Conservation (phyloP, 2,888 invertebrate species). For the Chrysotoxum bicinctum region DNA sequence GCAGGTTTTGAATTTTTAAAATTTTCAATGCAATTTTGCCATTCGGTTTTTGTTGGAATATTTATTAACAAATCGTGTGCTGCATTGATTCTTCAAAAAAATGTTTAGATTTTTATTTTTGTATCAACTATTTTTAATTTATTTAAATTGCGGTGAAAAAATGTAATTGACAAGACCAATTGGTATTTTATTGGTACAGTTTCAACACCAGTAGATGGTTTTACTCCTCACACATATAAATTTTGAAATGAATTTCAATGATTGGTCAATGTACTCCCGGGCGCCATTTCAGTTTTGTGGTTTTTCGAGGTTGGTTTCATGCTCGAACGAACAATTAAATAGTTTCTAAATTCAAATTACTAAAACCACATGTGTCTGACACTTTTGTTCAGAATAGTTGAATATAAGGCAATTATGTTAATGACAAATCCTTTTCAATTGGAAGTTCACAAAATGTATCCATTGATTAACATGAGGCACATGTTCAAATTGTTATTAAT, state of each 20-base stretch:
- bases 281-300: background rate
- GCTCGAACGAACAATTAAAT: background rate
- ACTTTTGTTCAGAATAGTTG: background rate
- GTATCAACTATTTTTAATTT: background rate
- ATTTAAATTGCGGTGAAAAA: background rate
- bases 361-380: background rate
- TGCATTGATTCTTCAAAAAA: background rate
- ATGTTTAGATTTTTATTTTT: background rate
- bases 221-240: background rate
- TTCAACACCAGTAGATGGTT: background rate
- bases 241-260: background rate
- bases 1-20: conserved; percentile 19
- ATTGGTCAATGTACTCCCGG: background rate
- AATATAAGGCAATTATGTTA: background rate
- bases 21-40: background rate
- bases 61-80: background rate
- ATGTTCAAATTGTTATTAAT: background rate
- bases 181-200: background rate
- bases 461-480: background rate
- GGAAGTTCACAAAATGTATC: conserved; percentile 2
- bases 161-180: background rate
- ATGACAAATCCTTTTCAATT: background rate
- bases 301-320: background rate
- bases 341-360: conserved; percentile 2
- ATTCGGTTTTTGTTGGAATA: background rate